Evolutionary conservation across 1,140 invertebrate species (phyloP).

Genomic region (Bombyx mandarina): DNA sequence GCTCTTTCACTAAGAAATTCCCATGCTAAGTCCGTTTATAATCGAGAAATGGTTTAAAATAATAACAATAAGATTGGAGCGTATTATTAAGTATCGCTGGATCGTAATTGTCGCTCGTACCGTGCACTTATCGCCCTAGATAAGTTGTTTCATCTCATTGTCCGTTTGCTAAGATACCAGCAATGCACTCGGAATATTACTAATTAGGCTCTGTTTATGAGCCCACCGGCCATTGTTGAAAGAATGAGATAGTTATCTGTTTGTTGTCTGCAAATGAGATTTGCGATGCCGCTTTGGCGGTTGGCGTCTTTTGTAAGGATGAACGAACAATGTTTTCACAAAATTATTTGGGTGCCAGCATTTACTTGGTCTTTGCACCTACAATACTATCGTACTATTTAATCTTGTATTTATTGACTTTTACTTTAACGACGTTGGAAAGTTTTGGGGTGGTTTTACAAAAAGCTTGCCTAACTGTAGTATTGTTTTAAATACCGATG

Average conservation of each 20-base stretch:
- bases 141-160: slow-evolving; percentile 63
- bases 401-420: background rate
- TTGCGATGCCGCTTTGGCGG: slow-evolving; percentile 65
- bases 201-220: slow-evolving; percentile 69
- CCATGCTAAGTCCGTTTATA: background rate
- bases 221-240: slow-evolving; percentile 58
- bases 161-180: slow-evolving; percentile 51
- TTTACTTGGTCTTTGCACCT: background rate
- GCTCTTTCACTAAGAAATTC: background rate
- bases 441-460: background rate
- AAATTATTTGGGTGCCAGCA: background rate
- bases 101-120: slow-evolving; percentile 59
- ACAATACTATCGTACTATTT: background rate
- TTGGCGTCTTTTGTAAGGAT: slow-evolving; percentile 19
- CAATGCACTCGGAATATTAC: slow-evolving; percentile 67
- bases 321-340: background rate
- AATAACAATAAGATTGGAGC: background rate
- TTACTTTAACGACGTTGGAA: background rate
- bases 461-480: background rate
- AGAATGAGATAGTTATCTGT: slow-evolving; percentile 66
- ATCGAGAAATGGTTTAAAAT: slow-evolving; percentile 1
- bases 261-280: slow-evolving; percentile 63
- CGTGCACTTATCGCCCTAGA: slow-evolving; percentile 63
- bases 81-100: slow-evolving; percentile 1
- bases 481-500: too few relatives aligned